Conservation (phyloP, 2,888 invertebrate genomes). For the Scaptodrosophila latifasciaeformis region DNA sequence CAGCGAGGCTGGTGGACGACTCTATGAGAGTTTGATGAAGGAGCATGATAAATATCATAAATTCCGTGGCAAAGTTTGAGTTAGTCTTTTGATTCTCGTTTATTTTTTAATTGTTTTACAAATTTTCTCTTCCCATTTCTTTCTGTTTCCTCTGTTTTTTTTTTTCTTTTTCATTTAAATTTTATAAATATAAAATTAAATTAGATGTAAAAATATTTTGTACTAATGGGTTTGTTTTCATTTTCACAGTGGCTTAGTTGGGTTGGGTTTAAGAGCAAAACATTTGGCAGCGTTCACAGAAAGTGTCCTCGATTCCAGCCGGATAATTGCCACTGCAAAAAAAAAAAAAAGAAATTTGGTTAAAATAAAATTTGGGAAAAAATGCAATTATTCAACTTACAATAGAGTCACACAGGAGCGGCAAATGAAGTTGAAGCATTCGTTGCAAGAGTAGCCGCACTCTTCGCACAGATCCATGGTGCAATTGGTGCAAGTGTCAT, state of each 20-base stretch:
- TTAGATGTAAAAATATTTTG: conserved; percentile 4
- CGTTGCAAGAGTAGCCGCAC: conserved; percentile 65
- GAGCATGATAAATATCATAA: conserved; percentile 73
- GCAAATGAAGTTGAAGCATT: conserved; percentile 60
- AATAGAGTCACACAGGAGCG: conserved; percentile 61
- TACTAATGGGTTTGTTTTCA: neutral
- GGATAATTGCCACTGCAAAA: conserved; percentile 49
- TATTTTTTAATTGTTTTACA: neutral
- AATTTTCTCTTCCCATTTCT: neutral
- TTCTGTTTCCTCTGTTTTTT: too few species aligned
- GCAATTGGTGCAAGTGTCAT: conserved; percentile 53
- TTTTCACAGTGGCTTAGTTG: neutral
- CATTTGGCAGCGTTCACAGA: conserved; percentile 63
- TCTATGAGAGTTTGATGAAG: conserved; percentile 70
- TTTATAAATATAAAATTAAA: conserved; percentile 15
- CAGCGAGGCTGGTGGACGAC: conserved; percentile 71
- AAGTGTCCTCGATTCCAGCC: conserved; percentile 46
- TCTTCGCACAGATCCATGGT: conserved; percentile 59
- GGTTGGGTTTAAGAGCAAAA: conserved; percentile 14
- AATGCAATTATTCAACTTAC: conserved; percentile 58
- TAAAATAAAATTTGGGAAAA: neutral
- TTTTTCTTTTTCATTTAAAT: neutral
- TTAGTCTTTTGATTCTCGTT: neutral
- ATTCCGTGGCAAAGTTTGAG: conserved; percentile 73
- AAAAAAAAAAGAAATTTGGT: neutral